These are phyloP conservation scores for Seladonia tumulorum DNA, from an alignment of 2,888 invertebrate species.

Conservation along the genomic window DNA sequence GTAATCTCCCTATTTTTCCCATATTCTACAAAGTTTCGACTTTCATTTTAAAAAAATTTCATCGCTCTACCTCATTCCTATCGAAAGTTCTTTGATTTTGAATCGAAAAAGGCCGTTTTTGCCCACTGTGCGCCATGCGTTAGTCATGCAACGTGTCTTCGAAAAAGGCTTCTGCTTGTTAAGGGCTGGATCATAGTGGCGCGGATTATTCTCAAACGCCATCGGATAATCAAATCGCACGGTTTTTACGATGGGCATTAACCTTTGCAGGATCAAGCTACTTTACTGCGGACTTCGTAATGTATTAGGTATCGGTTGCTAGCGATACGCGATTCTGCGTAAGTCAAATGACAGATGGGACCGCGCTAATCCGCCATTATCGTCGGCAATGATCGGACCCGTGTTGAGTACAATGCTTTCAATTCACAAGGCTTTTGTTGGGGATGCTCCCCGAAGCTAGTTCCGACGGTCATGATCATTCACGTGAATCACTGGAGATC, in stretches of 20 bases:
- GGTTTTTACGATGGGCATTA: constrained; percentile 1
- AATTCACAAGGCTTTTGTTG: constrained; percentile 76
- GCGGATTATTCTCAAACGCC: not conserved
- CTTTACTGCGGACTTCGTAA: constrained; percentile 36
- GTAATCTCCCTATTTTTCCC: no score
- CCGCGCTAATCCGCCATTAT: constrained; percentile 82
- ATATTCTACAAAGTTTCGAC: no score
- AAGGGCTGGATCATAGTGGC: not conserved
- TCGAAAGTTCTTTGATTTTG: no score
- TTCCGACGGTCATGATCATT: constrained; percentile 65
- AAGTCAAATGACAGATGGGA: constrained; percentile 81
- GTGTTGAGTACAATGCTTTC: constrained; percentile 76
- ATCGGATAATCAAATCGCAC: not conserved
- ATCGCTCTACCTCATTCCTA: no score
- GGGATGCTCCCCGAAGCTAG: constrained; percentile 70
- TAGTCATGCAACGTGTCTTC: not conserved
- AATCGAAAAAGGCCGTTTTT: no score
- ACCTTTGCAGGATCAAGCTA: constrained; percentile 27
- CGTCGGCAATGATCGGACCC: constrained; percentile 80
- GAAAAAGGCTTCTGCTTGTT: not conserved
- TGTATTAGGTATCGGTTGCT: constrained; percentile 29
- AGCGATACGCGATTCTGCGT: constrained; percentile 50
- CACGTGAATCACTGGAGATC: constrained; percentile 65
- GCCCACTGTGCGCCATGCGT: not conserved
- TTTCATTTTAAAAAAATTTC: no score